Evolutionary conservation across 2,797 vertebrate species (phyloP).

Genomic region (Aphelocoma californica): DNA sequence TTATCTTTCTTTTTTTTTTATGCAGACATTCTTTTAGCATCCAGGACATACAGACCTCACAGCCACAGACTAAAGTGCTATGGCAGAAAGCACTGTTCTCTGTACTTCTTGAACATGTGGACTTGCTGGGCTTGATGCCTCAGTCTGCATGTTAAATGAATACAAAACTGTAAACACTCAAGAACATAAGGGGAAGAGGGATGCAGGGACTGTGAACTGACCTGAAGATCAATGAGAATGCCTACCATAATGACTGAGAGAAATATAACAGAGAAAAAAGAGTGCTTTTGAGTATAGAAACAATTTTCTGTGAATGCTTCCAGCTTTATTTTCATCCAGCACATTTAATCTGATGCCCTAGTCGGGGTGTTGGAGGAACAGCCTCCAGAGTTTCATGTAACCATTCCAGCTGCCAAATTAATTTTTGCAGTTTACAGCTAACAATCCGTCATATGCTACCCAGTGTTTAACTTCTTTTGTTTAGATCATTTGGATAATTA

Average conservation of each 20-base stretch:
- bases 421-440: slow-evolving; percentile 48
- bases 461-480: slow-evolving; percentile 46
- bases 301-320: background rate
- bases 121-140: background rate
- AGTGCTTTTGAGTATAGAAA: background rate
- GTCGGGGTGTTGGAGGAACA: background rate
- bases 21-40: background rate
- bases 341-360: background rate
- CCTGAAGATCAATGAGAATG: background rate
- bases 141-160: background rate
- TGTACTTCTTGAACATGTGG: background rate
- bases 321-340: background rate
- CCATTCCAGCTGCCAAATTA: slow-evolving; percentile 1
- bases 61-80: background rate
- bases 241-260: background rate
- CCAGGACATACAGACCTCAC: background rate
- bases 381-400: background rate
- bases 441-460: slow-evolving; percentile 5
- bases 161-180: background rate
- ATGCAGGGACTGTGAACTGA: background rate
- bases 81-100: background rate
- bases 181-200: background rate
- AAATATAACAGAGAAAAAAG: background rate
- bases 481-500: slow-evolving; percentile 61
- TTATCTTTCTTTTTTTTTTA: background rate